Percentiles rank a stretch among this genome's conserved stretches.
phyloP scores from a whole-genome alignment of 1,140 invertebrate species.

The Caligus rogercresseyi region DNA sequence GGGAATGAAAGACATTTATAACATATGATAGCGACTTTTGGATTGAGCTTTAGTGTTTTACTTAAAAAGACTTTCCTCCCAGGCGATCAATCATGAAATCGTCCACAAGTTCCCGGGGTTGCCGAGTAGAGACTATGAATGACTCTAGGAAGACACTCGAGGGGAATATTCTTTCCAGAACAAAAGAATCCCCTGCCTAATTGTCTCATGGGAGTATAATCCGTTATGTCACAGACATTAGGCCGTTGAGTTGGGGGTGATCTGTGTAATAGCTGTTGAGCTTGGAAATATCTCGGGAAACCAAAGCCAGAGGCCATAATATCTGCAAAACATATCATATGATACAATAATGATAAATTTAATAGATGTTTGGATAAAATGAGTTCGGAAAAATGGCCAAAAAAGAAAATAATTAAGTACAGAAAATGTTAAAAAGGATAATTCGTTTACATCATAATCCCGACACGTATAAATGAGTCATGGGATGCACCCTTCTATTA shows the following conservation, averaged over 20 bases:
- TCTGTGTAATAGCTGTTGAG: constrained; percentile 52
- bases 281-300: constrained; percentile 59
- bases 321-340: constrained; percentile 37
- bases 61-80: constrained; percentile 72
- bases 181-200: background rate
- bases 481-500: too few relatives aligned
- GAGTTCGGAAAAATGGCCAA: background rate
- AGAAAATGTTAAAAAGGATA: background rate
- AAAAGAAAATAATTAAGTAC: background rate
- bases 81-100: constrained; percentile 31
- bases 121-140: constrained; percentile 61
- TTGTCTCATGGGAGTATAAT: constrained; percentile 15
- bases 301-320: constrained; percentile 79
- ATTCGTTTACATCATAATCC: too few relatives aligned
- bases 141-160: constrained; percentile 55
- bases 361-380: too few relatives aligned
- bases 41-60: constrained; percentile 25
- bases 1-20: constrained; percentile 23
- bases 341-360: too few relatives aligned
- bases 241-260: constrained; percentile 37
- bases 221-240: constrained; percentile 48
- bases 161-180: background rate
- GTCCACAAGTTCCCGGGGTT: constrained; percentile 62
- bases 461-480: too few relatives aligned
- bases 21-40: background rate